Conservation (phyloP, 2,888 invertebrate genomes). For the Drosophila yooni region DNA sequence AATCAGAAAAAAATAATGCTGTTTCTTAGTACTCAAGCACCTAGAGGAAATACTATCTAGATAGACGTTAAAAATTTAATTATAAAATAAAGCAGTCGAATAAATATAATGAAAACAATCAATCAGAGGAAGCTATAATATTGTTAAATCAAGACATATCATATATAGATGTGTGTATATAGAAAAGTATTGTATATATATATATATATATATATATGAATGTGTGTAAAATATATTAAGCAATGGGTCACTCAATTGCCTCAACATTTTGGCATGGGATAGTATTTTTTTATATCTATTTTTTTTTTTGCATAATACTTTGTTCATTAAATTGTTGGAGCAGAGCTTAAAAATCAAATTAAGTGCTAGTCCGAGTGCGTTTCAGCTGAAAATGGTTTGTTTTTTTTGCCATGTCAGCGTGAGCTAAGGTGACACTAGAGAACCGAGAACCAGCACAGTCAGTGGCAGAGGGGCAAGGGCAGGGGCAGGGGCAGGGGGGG, state of each 20-base stretch:
- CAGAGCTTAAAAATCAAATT: slow-evolving; percentile 44
- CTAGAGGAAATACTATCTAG: slow-evolving; percentile 33
- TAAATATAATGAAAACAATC: slow-evolving; percentile 16
- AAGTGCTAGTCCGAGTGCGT: slow-evolving; percentile 43
- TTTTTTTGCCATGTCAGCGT: slow-evolving; percentile 52
- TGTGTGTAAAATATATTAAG: slow-evolving; percentile 32
- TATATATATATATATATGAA: background rate
- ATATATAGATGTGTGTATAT: background rate
- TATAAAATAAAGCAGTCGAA: slow-evolving; percentile 26
- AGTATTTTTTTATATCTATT: background rate
- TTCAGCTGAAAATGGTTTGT: slow-evolving; percentile 33
- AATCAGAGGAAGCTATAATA: slow-evolving; percentile 10
- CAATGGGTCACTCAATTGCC: slow-evolving; percentile 33
- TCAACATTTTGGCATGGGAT: slow-evolving; percentile 24
- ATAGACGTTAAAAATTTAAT: slow-evolving; percentile 40
- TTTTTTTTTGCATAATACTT: slow-evolving; percentile 50
- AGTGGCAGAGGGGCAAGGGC: background rate
- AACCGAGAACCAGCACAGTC: slow-evolving; percentile 10
- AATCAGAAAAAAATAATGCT: slow-evolving; percentile 34
- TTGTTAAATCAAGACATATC: slow-evolving; percentile 26
- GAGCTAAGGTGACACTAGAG: slow-evolving; percentile 68
- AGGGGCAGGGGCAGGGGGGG: background rate
- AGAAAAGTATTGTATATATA: background rate
- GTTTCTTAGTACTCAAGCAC: slow-evolving; percentile 2
- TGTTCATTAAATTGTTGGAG: slow-evolving; percentile 38